Evolutionary conservation across 2,797 vertebrate species (phyloP), one percentile per base, ranked within the genome.

Genomic region (Tragopan temminckii): DNA sequence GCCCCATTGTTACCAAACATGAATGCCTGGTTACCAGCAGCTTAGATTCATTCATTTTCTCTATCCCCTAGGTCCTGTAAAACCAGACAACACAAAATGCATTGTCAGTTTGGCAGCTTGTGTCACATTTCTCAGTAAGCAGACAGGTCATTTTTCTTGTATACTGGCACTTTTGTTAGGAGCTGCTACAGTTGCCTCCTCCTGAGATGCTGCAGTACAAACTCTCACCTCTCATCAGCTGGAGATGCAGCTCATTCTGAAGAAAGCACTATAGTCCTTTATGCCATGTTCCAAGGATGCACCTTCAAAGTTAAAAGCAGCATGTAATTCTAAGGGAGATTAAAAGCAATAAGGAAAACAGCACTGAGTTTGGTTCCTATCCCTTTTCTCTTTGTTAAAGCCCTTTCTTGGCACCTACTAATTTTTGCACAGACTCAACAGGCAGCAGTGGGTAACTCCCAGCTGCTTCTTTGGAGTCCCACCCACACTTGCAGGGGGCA

Each of bases 381-480:
- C 67, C 85, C 24, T 57, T 29, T 75, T 74, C 24, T 50, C 83
- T 58, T 71, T 13, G 12, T 59, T 38, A 61, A 43, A 70, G 13
- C 5, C 17, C 18, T 9, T 87, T 85, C 24, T 70, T 2, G 25
- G 50, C 27, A 57, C 27, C 82, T 84, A 7, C 33, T 50, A 63
- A 52, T 71, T 90, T 82, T 45, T 7, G 31, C 40, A 90, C n/a
- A 64, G 59, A 89, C 70, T 85, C 74, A 78, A 74, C 8, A 27
- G 2, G n/a, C 21, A 38, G 53, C 55, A 38, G 69, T 1, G 38
- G 62, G 50, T 35, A 71, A 94, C 63, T 88, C 72, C 82, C 81
- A 89, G 76, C 33, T 27, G 29, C 77, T 42, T 5, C 52, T 61
- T 29, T 25, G 35, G 76, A 88, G 75, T 64, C 63, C 70, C 75